Evolutionary conservation across 2,113 vertebrate genomes (phyloP), one percentile per base, ranked within the genome.

Genomic region (Apeltes quadracus): DNA sequence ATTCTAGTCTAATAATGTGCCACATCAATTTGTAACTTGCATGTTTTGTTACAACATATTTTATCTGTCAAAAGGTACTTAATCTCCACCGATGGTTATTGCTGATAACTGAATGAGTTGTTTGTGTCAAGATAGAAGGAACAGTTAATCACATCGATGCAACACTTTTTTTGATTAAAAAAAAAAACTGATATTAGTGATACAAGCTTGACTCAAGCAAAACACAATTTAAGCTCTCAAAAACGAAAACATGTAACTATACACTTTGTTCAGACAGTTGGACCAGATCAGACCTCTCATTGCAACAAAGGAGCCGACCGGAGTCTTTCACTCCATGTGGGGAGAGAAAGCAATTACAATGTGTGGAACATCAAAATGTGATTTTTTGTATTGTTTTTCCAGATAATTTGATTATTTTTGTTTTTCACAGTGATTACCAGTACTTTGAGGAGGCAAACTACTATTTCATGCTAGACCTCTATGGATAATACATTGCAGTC

Each of bases 121-220:
- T 72, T 56, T 61, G 43, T 56, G 50, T 54, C 32, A 57, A 57
- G 38, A 34, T 62, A 61, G 54, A n/a, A 54, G 64, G 34, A 36
- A 39, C 13, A 63, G 23, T 56, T 44, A 32, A 65, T 61, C 34
- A 29, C 46, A 25, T n/a, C 9, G 43, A 59, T 20, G 41, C 13
- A 66, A n/a, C 9, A 0, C 12, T 58, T 57, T 61, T 65, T 41
- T n/a, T n/a, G n/a, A n/a, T n/a, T 48, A 58, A 25, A 71, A 61
- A 59, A 78, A 76, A 68, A 70, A 81, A 69, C n/a, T 32, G 88
- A 91, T 13, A 93, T 94, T 48, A 34, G 20, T 29, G 23, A 57
- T 36, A 79, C 85, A 93, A 95, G 96, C 96, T 97, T 96, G 95
- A 97, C 94, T 97, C 95, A 97, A 97, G 95, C 95, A 91, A 92